phyloP scores from a whole-genome alignment of 1,140 invertebrate genomes.

The Prorops nasuta region DNA sequence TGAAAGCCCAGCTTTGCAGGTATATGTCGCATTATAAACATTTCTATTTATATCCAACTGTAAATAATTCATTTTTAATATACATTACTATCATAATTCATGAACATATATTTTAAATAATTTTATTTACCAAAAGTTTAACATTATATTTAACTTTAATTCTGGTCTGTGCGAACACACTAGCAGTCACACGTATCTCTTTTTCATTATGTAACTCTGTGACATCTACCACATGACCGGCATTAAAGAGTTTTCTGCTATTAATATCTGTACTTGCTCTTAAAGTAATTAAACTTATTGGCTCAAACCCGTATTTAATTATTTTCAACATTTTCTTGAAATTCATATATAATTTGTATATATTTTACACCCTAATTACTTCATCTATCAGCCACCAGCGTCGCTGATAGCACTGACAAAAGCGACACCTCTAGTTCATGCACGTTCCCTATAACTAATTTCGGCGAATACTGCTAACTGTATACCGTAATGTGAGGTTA shows the following conservation, averaged over 20 bases:
- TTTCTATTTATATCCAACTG: constrained; percentile 14
- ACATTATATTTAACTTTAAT: constrained; percentile 12
- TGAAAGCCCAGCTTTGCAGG: constrained; percentile 11
- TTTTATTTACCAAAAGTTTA: constrained; percentile 10
- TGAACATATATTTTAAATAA: not conserved
- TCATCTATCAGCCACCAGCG: not conserved
- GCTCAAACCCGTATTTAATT: constrained; percentile 11
- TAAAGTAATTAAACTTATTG: constrained; percentile 1
- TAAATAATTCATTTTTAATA: constrained; percentile 11
- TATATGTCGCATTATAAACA: constrained; percentile 6
- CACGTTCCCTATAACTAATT: not conserved
- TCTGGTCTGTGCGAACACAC: constrained; percentile 12
- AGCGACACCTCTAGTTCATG: not conserved
- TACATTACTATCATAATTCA: not conserved
- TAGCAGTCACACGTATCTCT: not conserved
- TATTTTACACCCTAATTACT: not conserved
- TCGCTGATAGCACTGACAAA: not conserved
- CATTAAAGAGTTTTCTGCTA: constrained; percentile 7
- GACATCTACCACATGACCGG: constrained; percentile 7
- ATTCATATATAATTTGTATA: not conserved
- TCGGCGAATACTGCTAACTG: too few relatives aligned
- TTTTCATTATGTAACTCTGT: constrained; percentile 6
- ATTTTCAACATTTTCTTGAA: constrained; percentile 1
- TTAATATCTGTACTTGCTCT: constrained; percentile 8
- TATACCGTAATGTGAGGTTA: too few relatives aligned